Evolutionary conservation across 1,140 invertebrate genomes (phyloP).

Genomic region (Drosophila neocordata): DNA sequence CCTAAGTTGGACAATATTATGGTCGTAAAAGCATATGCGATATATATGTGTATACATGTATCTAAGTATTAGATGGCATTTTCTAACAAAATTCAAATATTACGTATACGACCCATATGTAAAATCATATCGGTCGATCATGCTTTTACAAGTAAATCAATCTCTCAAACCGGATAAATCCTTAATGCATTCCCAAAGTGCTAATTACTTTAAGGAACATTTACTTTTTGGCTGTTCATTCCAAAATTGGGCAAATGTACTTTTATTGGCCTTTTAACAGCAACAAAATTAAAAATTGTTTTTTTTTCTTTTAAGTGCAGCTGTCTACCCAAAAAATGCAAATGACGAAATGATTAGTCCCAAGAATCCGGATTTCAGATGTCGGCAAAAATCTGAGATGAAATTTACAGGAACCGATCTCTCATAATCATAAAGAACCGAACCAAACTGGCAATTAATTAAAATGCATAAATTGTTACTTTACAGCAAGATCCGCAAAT

Average conservation of each 20-base stretch:
- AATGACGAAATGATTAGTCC: constrained; percentile 63
- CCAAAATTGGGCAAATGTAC: no score
- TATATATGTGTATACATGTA: not conserved
- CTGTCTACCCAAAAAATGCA: constrained; percentile 35
- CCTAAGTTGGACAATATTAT: not conserved
- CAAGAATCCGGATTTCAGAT: constrained; percentile 1
- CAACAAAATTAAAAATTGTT: not conserved
- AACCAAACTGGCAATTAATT: constrained; percentile 63
- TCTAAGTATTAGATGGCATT: no score
- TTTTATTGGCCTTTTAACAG: no score
- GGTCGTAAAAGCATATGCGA: not conserved
- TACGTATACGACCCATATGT: no score
- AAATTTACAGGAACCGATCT: constrained; percentile 4
- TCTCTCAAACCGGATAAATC: no score
- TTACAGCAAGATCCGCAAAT: constrained; percentile 16
- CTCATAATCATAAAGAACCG: constrained; percentile 45
- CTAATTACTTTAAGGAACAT: no score
- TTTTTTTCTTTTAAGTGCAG: constrained; percentile 19
- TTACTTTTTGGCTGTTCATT: no score
- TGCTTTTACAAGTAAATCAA: no score
- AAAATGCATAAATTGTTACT: constrained; percentile 71
- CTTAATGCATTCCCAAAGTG: no score
- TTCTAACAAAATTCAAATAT: no score
- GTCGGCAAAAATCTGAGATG: not conserved
- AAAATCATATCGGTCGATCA: no score